phyloP scores from a whole-genome alignment of 2,888 invertebrate genomes.

The Phlogophora meticulosa region DNA sequence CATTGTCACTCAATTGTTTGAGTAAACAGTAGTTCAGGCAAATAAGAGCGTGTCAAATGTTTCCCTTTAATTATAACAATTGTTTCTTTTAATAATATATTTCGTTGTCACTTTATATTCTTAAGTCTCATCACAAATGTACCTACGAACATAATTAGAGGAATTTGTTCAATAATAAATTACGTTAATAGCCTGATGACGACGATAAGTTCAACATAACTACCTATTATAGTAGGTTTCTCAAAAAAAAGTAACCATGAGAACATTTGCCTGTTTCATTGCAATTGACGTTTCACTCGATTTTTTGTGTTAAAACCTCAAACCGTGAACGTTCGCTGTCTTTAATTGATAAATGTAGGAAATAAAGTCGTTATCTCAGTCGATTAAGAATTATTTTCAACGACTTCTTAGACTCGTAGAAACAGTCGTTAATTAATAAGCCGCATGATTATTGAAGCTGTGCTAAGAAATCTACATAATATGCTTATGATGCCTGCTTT shows the following conservation, averaged over 20 bases:
- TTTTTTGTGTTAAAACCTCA: slow-evolving; percentile 74
- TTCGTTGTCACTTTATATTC: neutral
- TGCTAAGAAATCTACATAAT: neutral
- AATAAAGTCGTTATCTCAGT: slow-evolving; percentile 30
- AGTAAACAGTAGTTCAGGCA: slow-evolving; percentile 2
- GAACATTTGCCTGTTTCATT: slow-evolving; percentile 75
- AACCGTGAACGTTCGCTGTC: slow-evolving; percentile 68
- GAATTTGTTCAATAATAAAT: slow-evolving; percentile 57
- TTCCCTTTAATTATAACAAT: slow-evolving; percentile 19
- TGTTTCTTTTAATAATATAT: slow-evolving; percentile 14
- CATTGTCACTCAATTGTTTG: slow-evolving; percentile 9
- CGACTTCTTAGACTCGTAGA: too few relatives aligned
- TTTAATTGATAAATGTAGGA: slow-evolving; percentile 56
- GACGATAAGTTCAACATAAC: slow-evolving; percentile 70
- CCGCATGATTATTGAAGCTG: neutral
- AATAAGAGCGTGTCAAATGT: slow-evolving; percentile 19
- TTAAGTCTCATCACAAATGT: slow-evolving; percentile 5
- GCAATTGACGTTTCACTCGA: slow-evolving; percentile 76
- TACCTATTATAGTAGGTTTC: slow-evolving; percentile 69
- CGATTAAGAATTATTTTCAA: slow-evolving; percentile 31
- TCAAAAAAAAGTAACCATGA: slow-evolving; percentile 77
- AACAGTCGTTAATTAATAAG: neutral
- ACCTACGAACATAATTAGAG: slow-evolving; percentile 36
- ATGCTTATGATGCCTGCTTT: neutral
- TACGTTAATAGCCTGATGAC: slow-evolving; percentile 62